Conservation (phyloP, 2,797 vertebrate species). For the Pygocentrus nattereri region DNA sequence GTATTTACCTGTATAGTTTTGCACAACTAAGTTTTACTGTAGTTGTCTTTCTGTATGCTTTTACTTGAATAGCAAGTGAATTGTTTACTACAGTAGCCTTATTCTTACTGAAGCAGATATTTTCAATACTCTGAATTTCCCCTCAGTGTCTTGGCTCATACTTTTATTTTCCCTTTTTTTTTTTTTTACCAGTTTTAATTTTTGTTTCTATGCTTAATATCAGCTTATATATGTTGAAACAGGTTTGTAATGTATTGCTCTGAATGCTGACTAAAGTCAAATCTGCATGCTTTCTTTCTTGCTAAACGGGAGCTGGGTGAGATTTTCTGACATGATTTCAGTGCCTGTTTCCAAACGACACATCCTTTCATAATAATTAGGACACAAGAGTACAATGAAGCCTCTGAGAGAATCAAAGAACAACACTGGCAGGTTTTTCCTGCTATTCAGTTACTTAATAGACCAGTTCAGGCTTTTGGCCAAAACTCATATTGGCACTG, state of each 20-base stretch:
- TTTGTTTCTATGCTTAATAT: neutral
- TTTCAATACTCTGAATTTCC: too few species aligned
- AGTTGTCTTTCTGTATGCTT: too few species aligned
- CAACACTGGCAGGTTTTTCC: neutral
- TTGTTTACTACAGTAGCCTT: too few species aligned
- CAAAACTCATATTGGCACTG: neutral
- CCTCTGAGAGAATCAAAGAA: constrained; percentile 21
- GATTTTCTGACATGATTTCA: constrained; percentile 1
- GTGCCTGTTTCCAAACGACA: neutral
- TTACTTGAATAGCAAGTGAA: too few species aligned
- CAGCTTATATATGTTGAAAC: neutral
- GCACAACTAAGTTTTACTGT: too few species aligned
- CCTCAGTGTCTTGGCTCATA: too few species aligned
- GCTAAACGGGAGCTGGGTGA: neutral
- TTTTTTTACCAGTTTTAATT: too few species aligned
- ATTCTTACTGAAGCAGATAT: too few species aligned
- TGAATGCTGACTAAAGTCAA: neutral
- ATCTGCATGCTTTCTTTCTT: neutral
- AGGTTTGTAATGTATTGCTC: neutral
- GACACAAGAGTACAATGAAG: neutral
- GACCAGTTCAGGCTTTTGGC: neutral
- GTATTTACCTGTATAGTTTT: neutral
- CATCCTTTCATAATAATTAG: neutral
- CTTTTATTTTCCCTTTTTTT: neutral
- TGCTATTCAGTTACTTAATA: constrained; percentile 6